Base-by-base conservation (phyloP, 2,888 invertebrate genomes). In the Synanthedon formicaeformis region DNA sequence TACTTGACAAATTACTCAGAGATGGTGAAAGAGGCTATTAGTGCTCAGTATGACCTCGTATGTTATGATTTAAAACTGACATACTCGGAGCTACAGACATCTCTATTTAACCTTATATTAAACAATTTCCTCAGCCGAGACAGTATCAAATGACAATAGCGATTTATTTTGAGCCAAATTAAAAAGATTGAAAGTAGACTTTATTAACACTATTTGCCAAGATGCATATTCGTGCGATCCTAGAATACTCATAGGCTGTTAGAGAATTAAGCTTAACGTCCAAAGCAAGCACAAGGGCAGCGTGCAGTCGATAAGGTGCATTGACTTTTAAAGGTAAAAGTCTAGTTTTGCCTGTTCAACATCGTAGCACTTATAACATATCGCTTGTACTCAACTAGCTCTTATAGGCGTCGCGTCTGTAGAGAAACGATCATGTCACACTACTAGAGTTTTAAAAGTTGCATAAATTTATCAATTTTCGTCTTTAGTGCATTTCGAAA, bases 91-190 rank as follows among this genome's bases (percentile, higher is more conserved):
- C 59, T 60, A 58, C 58, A 60, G 61, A 64, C 61, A 65, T 60
- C 60, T 66, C 68, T 70, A 73, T 75, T 75, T 74, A 72, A 77
- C 64, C 68, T 69, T 71, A 73, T 69, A 72, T 73, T 73, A 73
- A 73, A 75, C 71, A 69, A 70, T 76, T 76, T 74, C 72, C 72
- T 71, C 65, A 69, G 69, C 67, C 58, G 63, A 58, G 65, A 60
- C 61, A 59, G 57, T 66, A 67, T 67, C 70, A 75, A 73, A 73
- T 73, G 73, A 75, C 75, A 72, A 73, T 71, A 68, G 68, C 65
- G 63, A 71, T 73, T 73, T 45, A 49, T 49, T 49, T 18, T 23
- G 41, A 53, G 16, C 14, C 18, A 53, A 53, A 41, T 23, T 11
- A 14, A 11, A n/a, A 48, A 40, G 48, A 40, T n/a, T 18, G 5